These are phyloP conservation scores for Mellivora capensis DNA, from an alignment of 2,113 vertebrate genomes.

Conservation along the genomic window DNA sequence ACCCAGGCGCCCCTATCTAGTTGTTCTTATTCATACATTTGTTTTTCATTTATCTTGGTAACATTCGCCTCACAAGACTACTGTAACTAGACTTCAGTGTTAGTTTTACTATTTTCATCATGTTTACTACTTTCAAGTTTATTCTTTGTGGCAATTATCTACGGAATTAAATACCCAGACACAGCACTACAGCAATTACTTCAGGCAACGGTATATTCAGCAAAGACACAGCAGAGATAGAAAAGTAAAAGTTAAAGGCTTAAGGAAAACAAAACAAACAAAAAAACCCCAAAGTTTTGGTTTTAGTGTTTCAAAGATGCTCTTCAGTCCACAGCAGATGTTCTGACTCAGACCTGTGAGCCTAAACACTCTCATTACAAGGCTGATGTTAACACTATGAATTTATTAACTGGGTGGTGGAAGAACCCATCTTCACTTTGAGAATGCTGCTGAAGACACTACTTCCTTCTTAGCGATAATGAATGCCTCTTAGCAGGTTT, in stretches of 20 bases:
- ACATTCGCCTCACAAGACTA: neutral
- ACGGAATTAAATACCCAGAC: neutral
- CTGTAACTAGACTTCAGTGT: neutral
- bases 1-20: neutral
- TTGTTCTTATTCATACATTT: neutral
- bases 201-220: neutral
- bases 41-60: neutral
- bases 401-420: neutral
- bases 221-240: neutral
- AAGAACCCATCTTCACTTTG: neutral
- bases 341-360: neutral
- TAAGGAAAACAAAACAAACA: no score
- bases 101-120: neutral
- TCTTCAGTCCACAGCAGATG: neutral
- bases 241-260: neutral
- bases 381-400: neutral
- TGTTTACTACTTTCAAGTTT: neutral
- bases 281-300: neutral
- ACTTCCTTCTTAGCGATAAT: neutral
- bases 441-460: neutral
- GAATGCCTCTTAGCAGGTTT: neutral
- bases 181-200: neutral
- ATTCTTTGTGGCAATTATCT: neutral
- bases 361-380: neutral
- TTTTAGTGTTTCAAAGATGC: neutral